Conservation (phyloP, 2,888 invertebrate species). For the Drosophila quasianomalipes region DNA sequence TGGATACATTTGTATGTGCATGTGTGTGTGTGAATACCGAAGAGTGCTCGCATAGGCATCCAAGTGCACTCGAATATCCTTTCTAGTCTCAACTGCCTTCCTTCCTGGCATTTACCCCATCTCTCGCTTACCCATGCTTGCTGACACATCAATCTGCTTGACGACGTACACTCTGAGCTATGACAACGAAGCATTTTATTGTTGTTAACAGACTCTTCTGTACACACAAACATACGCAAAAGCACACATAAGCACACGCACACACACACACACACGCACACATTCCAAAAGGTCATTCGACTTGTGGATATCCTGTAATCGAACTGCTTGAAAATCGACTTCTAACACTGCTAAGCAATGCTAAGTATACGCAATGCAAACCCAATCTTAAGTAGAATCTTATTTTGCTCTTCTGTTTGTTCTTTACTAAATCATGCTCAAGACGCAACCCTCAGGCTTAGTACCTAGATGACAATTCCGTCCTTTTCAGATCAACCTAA, state of each 20-base stretch:
- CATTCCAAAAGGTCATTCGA: neutral
- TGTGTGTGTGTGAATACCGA: constrained; percentile 26
- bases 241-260: constrained; percentile 22
- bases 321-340: neutral
- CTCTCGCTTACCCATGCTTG: constrained; percentile 3
- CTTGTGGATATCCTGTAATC: constrained; percentile 17
- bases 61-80: constrained; percentile 73
- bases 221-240: constrained; percentile 17
- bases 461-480: neutral
- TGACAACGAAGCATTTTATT: constrained; percentile 78
- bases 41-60: constrained; percentile 66
- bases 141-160: constrained; percentile 70
- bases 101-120: constrained; percentile 9
- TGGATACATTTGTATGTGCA: constrained; percentile 20
- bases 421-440: neutral
- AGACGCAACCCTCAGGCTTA: neutral
- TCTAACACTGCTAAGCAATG: neutral
- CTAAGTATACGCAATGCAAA: neutral
- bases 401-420: no score
- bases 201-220: constrained; percentile 67
- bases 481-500: neutral
- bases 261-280: neutral
- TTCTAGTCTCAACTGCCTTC: constrained; percentile 38
- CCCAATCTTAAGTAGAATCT: neutral
- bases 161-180: constrained; percentile 60